These are phyloP conservation scores for Procambarus virginalis DNA, from an alignment of 1,140 invertebrate species.

Conservation along the genomic window DNA sequence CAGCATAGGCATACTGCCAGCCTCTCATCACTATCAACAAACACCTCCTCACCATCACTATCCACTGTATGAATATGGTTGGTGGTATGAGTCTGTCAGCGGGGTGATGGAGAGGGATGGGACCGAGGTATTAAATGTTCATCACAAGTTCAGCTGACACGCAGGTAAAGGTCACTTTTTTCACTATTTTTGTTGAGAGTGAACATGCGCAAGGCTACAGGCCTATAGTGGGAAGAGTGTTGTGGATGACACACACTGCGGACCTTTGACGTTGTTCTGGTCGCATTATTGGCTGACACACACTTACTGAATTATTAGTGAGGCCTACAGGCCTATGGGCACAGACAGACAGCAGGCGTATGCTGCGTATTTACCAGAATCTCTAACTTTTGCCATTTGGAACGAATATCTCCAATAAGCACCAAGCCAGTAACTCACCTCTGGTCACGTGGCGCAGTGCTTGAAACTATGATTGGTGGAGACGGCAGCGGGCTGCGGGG, in stretches of 20 bases:
- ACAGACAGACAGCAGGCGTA: slow-evolving; percentile 14
- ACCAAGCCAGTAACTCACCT: slow-evolving; percentile 53
- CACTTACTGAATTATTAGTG: slow-evolving; percentile 65
- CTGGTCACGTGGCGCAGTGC: slow-evolving; percentile 50
- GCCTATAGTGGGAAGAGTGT: not conserved
- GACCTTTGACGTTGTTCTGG: not conserved
- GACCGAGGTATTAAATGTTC: not conserved
- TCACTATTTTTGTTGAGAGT: not conserved
- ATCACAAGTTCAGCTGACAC: not conserved
- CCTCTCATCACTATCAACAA: no score
- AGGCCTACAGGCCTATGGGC: slow-evolving; percentile 48
- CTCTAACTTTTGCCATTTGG: slow-evolving; percentile 38
- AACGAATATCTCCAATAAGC: slow-evolving; percentile 54
- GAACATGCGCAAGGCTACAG: not conserved
- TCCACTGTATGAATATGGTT: no score
- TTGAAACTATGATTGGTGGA: slow-evolving; percentile 24
- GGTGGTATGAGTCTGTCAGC: no score
- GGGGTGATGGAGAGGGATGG: no score
- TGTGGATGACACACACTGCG: no score
- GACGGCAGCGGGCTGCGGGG: slow-evolving; percentile 23
- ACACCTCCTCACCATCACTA: no score
- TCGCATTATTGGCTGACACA: slow-evolving; percentile 28
- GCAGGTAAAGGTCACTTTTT: not conserved
- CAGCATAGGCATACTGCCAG: no score
- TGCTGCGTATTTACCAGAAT: slow-evolving; percentile 8